Conservation (phyloP, 2,888 invertebrate species). For the Drosophila mayaguana region DNA sequence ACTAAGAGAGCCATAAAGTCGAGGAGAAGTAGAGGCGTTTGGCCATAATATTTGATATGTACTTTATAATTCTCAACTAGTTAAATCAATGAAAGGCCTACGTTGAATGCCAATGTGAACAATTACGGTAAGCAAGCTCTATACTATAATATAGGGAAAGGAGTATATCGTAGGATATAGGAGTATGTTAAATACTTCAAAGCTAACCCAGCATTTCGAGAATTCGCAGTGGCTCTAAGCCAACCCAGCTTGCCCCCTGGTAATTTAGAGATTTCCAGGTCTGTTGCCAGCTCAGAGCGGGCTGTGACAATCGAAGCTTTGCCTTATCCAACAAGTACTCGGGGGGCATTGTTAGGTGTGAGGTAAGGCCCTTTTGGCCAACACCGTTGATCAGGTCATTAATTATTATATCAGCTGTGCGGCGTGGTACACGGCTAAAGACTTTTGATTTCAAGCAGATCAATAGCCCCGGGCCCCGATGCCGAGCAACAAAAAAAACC, state of each 20-base stretch:
- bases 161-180: too few species aligned
- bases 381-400: slow-evolving; percentile 66
- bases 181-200: too few species aligned
- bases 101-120: too few species aligned
- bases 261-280: background rate
- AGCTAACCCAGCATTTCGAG: too few species aligned
- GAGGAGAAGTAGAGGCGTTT: too few species aligned
- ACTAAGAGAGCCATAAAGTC: too few species aligned
- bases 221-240: background rate
- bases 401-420: slow-evolving; percentile 71
- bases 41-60: too few species aligned
- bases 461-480: slow-evolving; percentile 77
- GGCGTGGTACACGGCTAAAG: slow-evolving; percentile 60
- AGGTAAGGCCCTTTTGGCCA: slow-evolving; percentile 39
- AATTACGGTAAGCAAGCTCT: too few species aligned
- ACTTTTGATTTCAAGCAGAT: slow-evolving; percentile 84
- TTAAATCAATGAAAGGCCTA: too few species aligned
- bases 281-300: background rate
- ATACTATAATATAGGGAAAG: too few species aligned
- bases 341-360: slow-evolving; percentile 5
- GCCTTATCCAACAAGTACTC: background rate
- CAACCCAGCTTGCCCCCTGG: background rate
- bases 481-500: slow-evolving; percentile 38
- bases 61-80: too few species aligned
- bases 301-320: background rate